Base-by-base conservation (phyloP, 2,113 vertebrate genomes). In the Bagarius yarrelli region DNA sequence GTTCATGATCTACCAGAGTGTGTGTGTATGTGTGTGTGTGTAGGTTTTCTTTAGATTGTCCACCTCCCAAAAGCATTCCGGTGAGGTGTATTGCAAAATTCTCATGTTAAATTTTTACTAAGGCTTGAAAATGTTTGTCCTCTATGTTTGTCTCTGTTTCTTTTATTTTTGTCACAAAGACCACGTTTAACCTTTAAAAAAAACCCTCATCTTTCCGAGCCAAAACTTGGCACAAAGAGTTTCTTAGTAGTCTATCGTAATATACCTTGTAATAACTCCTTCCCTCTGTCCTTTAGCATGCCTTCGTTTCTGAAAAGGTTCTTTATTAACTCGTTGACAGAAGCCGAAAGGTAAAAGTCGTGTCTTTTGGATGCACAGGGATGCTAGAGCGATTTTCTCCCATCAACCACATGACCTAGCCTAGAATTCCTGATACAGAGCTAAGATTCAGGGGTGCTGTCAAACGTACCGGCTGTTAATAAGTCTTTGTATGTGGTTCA, bases 291-390 rank as follows among this genome's bases (percentile, higher is more conserved):
- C 27, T 71, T 78, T 74, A 60, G 15, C 27, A n/a, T 11, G 36
- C 71, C 67, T 34, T 85, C 71, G 82, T 80, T 67, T 81, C 81
- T 85, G 71, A 79, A 53, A 83, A 34, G 59, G 67, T 63, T 88
- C 83, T 83, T 87, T 85, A 87, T 87, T 85, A 87, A 81, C 76
- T 36, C 30, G 79, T 70, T 85, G 83, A 89, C 64, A 80, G 82
- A 82, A 53, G 61, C 53, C 61, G 59, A 21, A 79, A 53, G 75
- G 61, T 78, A 69, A 76, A 63, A 83, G 81, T 76, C 70, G 34
- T 27, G 21, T 80, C 47, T 81, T 67, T 11, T 47, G 59, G 44
- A 71, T 36, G 71, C 61, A 66, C 40, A 64, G 44, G 64, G 27
- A 34, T 57, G 56, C 23, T 74, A 75, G 67, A 36, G 34, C 16